Base-by-base conservation (phyloP, 1,140 invertebrate species). In the Drosophila pachea region DNA sequence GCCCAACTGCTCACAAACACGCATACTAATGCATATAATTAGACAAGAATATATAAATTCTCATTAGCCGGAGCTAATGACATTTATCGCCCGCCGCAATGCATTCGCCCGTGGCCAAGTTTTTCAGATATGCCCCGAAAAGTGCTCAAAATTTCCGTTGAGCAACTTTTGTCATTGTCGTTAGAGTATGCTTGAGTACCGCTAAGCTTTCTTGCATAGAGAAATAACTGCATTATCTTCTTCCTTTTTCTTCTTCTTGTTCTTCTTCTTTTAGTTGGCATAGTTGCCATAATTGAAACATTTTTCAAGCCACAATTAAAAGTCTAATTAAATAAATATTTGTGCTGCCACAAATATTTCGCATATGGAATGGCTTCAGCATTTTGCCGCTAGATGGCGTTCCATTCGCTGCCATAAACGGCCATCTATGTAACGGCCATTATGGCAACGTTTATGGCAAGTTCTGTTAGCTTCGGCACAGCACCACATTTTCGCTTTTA, bases 251-350 rank as follows among this genome's bases (percentile, higher is more conserved):
- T 38, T 38, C 9, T 38, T 0, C 36, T 2, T 7, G 11, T 40
- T 42, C 40, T 12, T 42, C 11, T 43, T 43, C 40, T 7, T 43
- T 0, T 42, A 6, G 40, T 12, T 42, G 7, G 40, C 40, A 43
- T 43, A 43, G 40, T 43, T 43, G 40, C n/a, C 12, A 43, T 43
- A 43, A 43, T 43, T 43, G 40, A 43, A 43, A 16, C 40, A 43
- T 43, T 43, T 43, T 14, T 7, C 40, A 43, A 12, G 12, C n/a
- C 40, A 43, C 40, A 43, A 12, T 43, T 43, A 14, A 43, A 43
- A 43, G 40, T 43, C 40, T 43, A 43, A 43, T 43, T 43, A 43
- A 43, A n/a, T n/a, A n/a, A 43, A 43, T 43, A 43, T 43, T 14
- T 14, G 2, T 14, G 12, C 14, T 43, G 14, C n/a, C n/a, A 42